A percentile compares a stretch with the other conserved stretches of the same genome.
Conservation (phyloP, 2,113 vertebrate genomes). For the Oncorhynchus gorbuscha region DNA sequence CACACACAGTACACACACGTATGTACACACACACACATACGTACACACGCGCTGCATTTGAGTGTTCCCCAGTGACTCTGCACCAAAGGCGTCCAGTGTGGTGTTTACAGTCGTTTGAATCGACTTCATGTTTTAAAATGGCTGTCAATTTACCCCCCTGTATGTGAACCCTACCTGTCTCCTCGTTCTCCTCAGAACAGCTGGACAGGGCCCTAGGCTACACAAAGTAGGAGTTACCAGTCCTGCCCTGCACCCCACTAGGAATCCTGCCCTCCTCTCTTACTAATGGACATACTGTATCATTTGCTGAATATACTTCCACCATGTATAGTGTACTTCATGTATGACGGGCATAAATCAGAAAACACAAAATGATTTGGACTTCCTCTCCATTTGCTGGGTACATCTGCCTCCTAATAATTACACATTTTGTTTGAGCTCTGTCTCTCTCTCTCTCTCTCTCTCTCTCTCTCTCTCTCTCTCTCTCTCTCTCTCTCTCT, state of each 20-base stretch:
- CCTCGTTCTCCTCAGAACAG: not conserved
- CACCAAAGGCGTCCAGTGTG: constrained; percentile 40
- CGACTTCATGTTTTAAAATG: constrained; percentile 56
- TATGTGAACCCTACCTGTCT: constrained; percentile 59
- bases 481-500: not conserved
- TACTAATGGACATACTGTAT: too few species aligned
- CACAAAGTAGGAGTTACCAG: not conserved
- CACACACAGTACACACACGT: not conserved
- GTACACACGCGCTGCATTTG: too few species aligned
- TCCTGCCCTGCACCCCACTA: not conserved
- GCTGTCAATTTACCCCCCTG: constrained; percentile 50
- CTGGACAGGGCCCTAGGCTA: not conserved
- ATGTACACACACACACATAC: not conserved
- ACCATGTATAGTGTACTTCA: too few species aligned
- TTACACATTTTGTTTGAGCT: too few species aligned
- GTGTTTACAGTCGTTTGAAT: constrained; percentile 59
- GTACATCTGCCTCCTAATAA: too few species aligned
- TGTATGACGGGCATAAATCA: too few species aligned
- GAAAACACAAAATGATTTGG: too few species aligned
- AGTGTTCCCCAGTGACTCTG: too few species aligned
- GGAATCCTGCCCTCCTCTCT: not conserved
- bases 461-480: not conserved
- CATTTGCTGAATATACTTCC: too few species aligned
- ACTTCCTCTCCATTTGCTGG: too few species aligned
- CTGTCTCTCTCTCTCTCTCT: not conserved